Evolutionary conservation across 1,140 invertebrate genomes (phyloP).

Genomic region (Drosophila punjabiensis): DNA sequence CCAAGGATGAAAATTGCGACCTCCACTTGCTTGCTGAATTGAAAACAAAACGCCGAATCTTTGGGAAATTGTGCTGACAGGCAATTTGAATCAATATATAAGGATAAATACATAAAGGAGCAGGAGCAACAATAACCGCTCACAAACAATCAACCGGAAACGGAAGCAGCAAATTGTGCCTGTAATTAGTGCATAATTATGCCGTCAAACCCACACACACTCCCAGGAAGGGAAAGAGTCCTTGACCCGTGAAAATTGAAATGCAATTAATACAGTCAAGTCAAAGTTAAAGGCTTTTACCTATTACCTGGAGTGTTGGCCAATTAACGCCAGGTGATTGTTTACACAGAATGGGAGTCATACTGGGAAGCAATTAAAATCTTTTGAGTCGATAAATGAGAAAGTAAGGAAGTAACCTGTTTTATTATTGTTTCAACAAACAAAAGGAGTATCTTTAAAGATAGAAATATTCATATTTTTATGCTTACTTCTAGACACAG

Average conservation of each 20-base stretch:
- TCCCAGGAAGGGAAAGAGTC: conserved; percentile 2
- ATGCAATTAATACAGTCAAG: conserved; percentile 25
- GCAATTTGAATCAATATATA: conserved; percentile 20
- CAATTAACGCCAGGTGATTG: conserved; percentile 11
- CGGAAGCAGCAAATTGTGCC: conserved; percentile 66
- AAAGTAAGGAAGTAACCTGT: neutral
- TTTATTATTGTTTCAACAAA: neutral
- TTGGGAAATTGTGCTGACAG: conserved; percentile 59
- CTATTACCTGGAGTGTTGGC: neutral
- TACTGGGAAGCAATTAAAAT: neutral
- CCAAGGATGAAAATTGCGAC: conserved; percentile 30
- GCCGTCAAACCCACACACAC: conserved; percentile 5
- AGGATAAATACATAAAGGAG: conserved; percentile 1
- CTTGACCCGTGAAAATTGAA: conserved; percentile 24
- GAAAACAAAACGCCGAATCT: conserved; percentile 21
- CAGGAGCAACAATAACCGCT: conserved; percentile 9
- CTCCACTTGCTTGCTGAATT: neutral
- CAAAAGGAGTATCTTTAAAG: neutral
- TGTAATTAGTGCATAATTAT: conserved; percentile 72
- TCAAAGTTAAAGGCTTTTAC: conserved; percentile 7
- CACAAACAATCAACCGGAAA: conserved; percentile 36
- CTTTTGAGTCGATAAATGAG: neutral
- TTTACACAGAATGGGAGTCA: neutral
- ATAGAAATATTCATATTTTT: neutral
- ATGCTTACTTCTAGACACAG: neutral